These are phyloP conservation scores for Serilophus lunatus DNA, from an alignment of 2,113 vertebrate species.

Conservation along the genomic window DNA sequence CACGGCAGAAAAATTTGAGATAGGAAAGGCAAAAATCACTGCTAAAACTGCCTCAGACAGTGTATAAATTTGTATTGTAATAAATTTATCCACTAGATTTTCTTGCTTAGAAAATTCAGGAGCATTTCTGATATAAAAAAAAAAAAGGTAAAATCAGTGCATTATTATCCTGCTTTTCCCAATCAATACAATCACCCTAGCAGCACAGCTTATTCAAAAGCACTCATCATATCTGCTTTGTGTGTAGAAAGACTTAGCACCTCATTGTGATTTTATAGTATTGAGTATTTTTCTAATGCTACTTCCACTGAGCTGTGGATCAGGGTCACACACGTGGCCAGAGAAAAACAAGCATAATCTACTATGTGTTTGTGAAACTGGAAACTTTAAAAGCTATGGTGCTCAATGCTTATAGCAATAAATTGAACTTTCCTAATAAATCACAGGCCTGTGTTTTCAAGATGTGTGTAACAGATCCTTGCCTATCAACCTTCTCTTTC, in stretches of 20 bases:
- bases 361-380: background rate
- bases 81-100: slow-evolving; percentile 4
- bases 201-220: slow-evolving; percentile 31
- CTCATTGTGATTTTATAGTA: slow-evolving; percentile 15
- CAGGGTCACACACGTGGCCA: slow-evolving; percentile 13
- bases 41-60: background rate
- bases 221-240: slow-evolving; percentile 39
- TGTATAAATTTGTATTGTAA: background rate
- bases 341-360: slow-evolving; percentile 23
- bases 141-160: background rate
- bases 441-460: background rate
- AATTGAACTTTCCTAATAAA: background rate
- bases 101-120: slow-evolving; percentile 23
- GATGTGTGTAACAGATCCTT: background rate
- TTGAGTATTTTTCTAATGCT: slow-evolving; percentile 13
- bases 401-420: background rate
- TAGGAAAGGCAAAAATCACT: background rate
- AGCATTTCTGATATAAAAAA: background rate
- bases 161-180: slow-evolving; percentile 33
- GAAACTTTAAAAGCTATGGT: background rate
- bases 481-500: background rate
- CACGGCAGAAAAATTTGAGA: background rate
- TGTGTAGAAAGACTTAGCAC: slow-evolving; percentile 43
- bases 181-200: slow-evolving; percentile 18
- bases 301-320: background rate